Evolutionary conservation across 2,113 vertebrate genomes (phyloP).

Genomic region (Sebastes schlegelii): DNA sequence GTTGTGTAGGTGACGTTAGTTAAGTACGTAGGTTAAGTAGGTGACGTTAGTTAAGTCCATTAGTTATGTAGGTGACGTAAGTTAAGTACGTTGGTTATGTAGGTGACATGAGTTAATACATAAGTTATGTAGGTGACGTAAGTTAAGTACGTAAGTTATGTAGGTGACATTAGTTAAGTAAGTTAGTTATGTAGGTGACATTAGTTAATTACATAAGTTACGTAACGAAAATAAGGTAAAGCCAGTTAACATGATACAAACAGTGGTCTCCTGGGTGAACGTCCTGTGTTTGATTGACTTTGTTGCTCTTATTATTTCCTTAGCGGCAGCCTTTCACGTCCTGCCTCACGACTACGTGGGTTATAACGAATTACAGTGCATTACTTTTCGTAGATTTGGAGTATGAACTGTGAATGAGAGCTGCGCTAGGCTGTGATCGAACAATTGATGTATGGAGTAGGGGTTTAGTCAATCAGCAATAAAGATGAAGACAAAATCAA

Average conservation of each 20-base stretch:
- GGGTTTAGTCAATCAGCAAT: constrained; percentile 1
- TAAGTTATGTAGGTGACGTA: no score
- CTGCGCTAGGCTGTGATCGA: not conserved
- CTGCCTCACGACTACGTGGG: not conserved
- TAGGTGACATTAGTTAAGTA: not conserved
- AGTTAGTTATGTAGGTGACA: not conserved
- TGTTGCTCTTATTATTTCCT: not conserved
- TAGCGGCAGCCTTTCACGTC: not conserved
- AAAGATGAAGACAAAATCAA: not conserved
- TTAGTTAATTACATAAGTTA: not conserved
- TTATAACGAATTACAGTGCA: not conserved
- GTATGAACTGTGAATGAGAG: not conserved
- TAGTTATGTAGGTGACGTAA: no score
- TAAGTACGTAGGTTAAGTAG: no score
- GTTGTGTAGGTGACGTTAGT: no score
- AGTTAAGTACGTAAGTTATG: no score
- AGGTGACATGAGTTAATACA: not conserved
- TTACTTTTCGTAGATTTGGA: not conserved
- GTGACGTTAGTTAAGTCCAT: no score
- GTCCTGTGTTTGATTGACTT: not conserved
- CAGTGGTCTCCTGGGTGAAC: not conserved
- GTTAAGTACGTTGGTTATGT: not conserved
- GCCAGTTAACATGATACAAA: not conserved
- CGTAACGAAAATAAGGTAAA: not conserved
- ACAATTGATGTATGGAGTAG: not conserved